Evolutionary conservation across 2,113 vertebrate species (phyloP).

Genomic region (Probosciger aterrimus): DNA sequence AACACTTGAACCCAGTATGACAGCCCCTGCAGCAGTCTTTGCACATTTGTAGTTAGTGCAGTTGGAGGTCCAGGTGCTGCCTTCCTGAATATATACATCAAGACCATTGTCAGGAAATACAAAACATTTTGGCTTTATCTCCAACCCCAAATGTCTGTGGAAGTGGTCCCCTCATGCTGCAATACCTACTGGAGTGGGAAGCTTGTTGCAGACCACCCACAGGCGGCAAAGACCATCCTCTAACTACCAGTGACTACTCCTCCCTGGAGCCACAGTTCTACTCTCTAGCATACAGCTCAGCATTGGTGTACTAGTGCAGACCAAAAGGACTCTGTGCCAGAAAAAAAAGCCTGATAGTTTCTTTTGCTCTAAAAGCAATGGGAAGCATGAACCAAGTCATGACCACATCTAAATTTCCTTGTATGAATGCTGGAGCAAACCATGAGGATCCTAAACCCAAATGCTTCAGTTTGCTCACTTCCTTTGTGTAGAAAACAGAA

Average conservation of each 20-base stretch:
- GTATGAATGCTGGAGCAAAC: neutral
- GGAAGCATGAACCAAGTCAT: neutral
- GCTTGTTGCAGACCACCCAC: neutral
- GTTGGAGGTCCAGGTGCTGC: conserved; percentile 90
- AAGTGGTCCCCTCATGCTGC: neutral
- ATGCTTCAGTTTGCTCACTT: neutral
- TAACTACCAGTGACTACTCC: neutral
- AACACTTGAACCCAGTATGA: conserved; percentile 85
- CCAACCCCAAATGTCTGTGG: neutral
- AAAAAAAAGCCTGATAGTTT: neutral
- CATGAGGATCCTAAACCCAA: neutral
- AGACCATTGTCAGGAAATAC: neutral
- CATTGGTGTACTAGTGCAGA: neutral
- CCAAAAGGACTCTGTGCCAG: neutral
- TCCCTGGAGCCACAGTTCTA: neutral
- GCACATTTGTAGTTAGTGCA: conserved; percentile 90
- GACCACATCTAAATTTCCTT: neutral
- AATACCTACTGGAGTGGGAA: neutral
- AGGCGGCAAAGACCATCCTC: neutral
- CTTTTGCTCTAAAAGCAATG: neutral
- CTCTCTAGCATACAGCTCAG: neutral
- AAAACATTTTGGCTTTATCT: neutral
- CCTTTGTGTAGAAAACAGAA: neutral
- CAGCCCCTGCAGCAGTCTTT: conserved; percentile 82
- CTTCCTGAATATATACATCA: conserved; percentile 75